Percentiles rank a stretch among this genome's conserved stretches.
Evolutionary conservation across 1,140 invertebrate genomes (phyloP).

Genomic region (Calephelis virginiensis): DNA sequence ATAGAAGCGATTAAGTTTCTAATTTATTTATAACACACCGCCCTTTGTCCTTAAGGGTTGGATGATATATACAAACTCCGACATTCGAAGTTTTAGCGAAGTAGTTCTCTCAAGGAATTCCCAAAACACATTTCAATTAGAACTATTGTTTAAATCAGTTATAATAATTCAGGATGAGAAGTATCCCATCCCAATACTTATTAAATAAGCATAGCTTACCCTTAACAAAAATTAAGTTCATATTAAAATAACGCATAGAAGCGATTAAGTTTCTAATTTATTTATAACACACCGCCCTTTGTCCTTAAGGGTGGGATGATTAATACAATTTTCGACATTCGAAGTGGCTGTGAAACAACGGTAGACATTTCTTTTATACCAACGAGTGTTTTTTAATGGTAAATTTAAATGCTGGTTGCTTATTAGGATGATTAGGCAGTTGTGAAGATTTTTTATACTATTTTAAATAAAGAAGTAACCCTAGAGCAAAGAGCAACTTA

Average conservation of each 20-base stretch:
- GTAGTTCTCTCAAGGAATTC: no score
- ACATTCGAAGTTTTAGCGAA: not conserved
- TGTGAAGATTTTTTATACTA: no score
- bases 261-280: conserved; percentile 56
- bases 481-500: no score
- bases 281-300: conserved; percentile 47
- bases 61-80: conserved; percentile 34
- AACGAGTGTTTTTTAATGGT: not conserved
- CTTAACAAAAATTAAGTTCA: conserved; percentile 17
- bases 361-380: not conserved
- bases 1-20: conserved; percentile 44
- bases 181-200: no score
- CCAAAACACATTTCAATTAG: no score
- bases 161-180: no score
- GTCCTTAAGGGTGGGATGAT: conserved; percentile 47
- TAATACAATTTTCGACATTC: conserved; percentile 20
- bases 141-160: no score
- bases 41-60: conserved; percentile 39
- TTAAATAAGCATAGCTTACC: not conserved
- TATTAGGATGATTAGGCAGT: no score
- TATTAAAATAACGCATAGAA: conserved; percentile 23
- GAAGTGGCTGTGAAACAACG: conserved; percentile 2
- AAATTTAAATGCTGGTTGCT: no score
- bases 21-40: conserved; percentile 46
- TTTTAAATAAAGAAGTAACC: no score